Base-by-base conservation (phyloP, 2,113 vertebrate species). In the Poicephalus gulielmi region DNA sequence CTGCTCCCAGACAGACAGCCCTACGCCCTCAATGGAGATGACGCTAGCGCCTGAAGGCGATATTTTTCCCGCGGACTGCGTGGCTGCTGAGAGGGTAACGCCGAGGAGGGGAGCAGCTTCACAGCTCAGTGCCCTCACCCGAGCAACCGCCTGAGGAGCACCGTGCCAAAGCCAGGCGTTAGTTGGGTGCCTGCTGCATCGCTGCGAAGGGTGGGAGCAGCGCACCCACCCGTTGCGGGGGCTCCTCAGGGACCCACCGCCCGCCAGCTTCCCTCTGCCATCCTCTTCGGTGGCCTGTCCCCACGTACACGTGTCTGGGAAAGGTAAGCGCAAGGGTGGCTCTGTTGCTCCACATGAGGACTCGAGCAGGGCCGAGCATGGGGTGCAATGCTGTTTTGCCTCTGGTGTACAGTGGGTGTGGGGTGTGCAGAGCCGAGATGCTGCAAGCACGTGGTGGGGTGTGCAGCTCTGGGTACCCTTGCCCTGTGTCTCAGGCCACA, bases 401-500 rank as follows among this genome's bases (percentile, higher is more conserved):
- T 25, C 25, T 3, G 17, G 63, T 5, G 31, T 2, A 1, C 5
- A 1, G 57, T 0, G 15, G 6, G 31, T 9, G 59, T 2, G 19
- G 53, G 52, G 5, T 23, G 39, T 1, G 1, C 5, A 2, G n/a
- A 7, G 22, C 14, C 4, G 44, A 39, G 49, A 19, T 39, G 67
- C 39, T 0, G 1, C 39, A 4, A 17, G 52, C 15, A 14, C 33
- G 31, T 2, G 3, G 3, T 1, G 30, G 59, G 59, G 9, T 7
- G 33, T 2, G 2, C 20, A 2, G 63, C 18, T 24, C 1, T 2
- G 18, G 43, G 20, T 31, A 16, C 6, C 15, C 66, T 13, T 2
- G 1, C 11, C n/a, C 70, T 4, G 1, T 0, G 6, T 4, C 12
- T 6, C 0, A 2, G 49, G 35, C 13, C 44, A 6, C 1, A 1